Evolutionary conservation across 2,888 invertebrate species (phyloP).

Genomic region (Drosophila ochracea): DNA sequence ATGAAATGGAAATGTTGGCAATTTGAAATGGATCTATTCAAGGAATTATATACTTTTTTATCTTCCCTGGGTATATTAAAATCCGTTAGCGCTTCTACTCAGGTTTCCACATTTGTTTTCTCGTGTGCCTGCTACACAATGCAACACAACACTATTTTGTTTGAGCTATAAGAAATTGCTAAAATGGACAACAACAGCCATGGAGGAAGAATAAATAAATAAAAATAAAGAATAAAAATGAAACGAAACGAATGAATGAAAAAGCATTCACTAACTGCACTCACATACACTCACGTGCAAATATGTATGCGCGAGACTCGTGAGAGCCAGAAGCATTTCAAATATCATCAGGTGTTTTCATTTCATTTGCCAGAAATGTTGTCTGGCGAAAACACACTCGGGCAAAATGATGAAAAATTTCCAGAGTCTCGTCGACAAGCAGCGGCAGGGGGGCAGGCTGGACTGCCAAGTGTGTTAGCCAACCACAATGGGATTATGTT

Average conservation of each 20-base stretch:
- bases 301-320: conserved; percentile 16
- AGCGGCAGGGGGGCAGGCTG: background rate
- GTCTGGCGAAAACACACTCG: conserved; percentile 46
- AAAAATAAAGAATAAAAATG: too few relatives aligned
- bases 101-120: background rate
- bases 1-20: background rate
- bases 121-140: conserved; percentile 27
- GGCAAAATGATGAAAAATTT: conserved; percentile 53
- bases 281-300: conserved; percentile 26
- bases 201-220: background rate
- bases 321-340: conserved; percentile 34
- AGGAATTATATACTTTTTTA: background rate
- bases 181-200: conserved; percentile 33
- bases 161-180: conserved; percentile 51
- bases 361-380: conserved; percentile 84
- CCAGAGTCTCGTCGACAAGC: conserved; percentile 9
- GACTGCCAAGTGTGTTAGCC: conserved; percentile 22
- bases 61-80: conserved; percentile 6
- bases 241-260: conserved; percentile 1
- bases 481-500: conserved; percentile 22
- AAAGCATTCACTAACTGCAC: conserved; percentile 16
- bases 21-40: background rate
- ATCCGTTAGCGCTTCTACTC: background rate
- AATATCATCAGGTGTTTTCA: conserved; percentile 84
- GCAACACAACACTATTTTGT: conserved; percentile 43